phyloP scores from a whole-genome alignment of 2,113 vertebrate species.

The Menidia beryllina region DNA sequence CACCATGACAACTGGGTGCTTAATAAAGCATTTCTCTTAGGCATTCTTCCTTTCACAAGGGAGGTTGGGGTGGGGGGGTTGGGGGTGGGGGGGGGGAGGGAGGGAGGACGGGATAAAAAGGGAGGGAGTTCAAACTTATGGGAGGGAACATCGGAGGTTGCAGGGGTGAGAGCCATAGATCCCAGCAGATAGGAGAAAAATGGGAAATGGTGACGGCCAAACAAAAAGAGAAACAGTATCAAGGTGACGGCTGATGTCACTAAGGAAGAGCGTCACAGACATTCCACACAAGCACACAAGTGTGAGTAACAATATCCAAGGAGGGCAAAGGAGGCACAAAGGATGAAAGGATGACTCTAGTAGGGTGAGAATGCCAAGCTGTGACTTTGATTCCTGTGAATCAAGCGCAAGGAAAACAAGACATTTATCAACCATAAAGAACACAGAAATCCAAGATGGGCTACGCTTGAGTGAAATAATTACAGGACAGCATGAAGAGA shows the following conservation, averaged over 20 bases:
- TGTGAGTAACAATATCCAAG: conserved; percentile 64
- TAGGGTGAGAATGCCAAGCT: conserved; percentile 38
- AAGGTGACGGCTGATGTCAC: conserved; percentile 74
- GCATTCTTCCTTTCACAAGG: conserved; percentile 83
- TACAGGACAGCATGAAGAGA: conserved; percentile 18
- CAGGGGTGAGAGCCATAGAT: conserved; percentile 69
- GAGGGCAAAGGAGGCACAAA: conserved; percentile 32
- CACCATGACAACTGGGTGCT: conserved; percentile 83
- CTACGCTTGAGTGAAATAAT: conserved; percentile 42
- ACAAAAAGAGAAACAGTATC: conserved; percentile 76
- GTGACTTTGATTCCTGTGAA: conserved; percentile 35
- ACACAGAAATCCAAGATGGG: conserved; percentile 18
- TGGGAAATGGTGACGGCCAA: conserved; percentile 59
- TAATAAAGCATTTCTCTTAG: conserved; percentile 88
- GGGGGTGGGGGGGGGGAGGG: conserved; percentile 49
- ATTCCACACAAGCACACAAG: conserved; percentile 60
- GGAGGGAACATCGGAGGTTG: conserved; percentile 61
- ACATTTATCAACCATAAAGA: conserved; percentile 38
- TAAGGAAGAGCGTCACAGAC: conserved; percentile 48
- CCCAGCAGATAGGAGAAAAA: conserved; percentile 64
- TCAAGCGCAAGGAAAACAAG: conserved; percentile 22
- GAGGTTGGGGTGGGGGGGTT: conserved; percentile 18
- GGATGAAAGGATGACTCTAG: conserved; percentile 46
- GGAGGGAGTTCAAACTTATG: conserved; percentile 60
- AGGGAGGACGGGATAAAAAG: conserved; percentile 29